Base-by-base conservation (phyloP, 2,113 vertebrate genomes). In the Cranoglanis bouderius region DNA sequence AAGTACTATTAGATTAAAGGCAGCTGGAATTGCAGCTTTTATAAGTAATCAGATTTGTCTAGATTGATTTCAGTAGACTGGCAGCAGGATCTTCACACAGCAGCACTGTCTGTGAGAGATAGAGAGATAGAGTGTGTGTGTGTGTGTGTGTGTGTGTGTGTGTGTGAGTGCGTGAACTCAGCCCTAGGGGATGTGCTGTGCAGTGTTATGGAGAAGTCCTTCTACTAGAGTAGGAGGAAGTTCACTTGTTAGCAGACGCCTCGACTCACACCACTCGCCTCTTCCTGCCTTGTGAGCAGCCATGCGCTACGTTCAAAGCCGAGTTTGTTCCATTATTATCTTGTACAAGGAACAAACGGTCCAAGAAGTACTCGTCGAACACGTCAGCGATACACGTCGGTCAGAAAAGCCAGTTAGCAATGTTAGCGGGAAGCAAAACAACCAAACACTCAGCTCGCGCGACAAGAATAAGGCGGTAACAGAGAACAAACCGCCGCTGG, bases 1-100 rank as follows among this genome's bases (percentile, higher is more conserved):
- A 49, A 82, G 86, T 75, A 53, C 85, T 77, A 82, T 90, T 92
- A 89, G 75, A 90, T 89, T 88, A 87, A 72, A 65, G 32, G 51
- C 38, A 49, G 77, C 74, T n/a, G 77, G 87, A 43, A 88, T 49
- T 84, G 57, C 74, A 87, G 85, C 86, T 78, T 43, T 57, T 29
- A 38, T 4, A 57, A 85, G 53, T 38, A 51, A 84, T 81, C 74
- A 16, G 59, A 84, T 87, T 87, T 85, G 86, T 19, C 65, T 77
- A 74, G 80, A 84, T 88, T 32, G 81, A 75, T 88, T 88, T 84
- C 51, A 81, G 88, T 51, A 70, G 21, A 75, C 40, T 61, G 70
- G 32, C 67, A 63, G 7, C 46, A 57, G 53, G 80, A 82, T 57
- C 16, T 53, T 53, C 49, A 32, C 78, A 61, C 59, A 24, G 59